Base-by-base conservation (phyloP, 1,140 invertebrate genomes). In the Tetranychus cinnabarinus region DNA sequence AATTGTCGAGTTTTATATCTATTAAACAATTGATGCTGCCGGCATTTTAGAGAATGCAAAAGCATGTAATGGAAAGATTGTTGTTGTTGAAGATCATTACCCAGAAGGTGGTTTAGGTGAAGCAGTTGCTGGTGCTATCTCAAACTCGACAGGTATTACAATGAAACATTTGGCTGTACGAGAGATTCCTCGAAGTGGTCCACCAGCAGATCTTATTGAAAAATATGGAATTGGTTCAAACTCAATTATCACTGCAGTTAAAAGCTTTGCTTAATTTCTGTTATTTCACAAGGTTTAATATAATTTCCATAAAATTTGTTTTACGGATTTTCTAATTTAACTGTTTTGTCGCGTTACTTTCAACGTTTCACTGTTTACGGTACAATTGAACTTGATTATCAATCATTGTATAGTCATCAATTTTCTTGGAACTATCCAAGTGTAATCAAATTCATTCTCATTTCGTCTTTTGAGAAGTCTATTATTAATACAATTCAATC, bases 11-110 rank as follows among this genome's bases (percentile, higher is more conserved):
- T 97, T 8, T 71, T 97, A 67, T 92, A 97, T 78, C 91, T 3
- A 78, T 99, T 58, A 97, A 98, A 74, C 95, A 0, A 75, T 99
- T 52, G 95, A 99, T 74, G 77, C 76, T 54, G 77, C 78, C 1
- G 77, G 81, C 0, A 81, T 99, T 39, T 73, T 86, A 52, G 74
- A 78, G 55, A 80, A 90, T 71, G 91, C 90, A 12, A 78, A 79
- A 56, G 80, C 83, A 56, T 82, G 79, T 62, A 84, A 83, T 45
- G 89, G 89, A 0, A 78, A 80, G 36, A 79, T 97, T 46, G 68
- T 99, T 52, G 90, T 90, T 37, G 88, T 96, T 5, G 95, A 99
- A 72, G 95, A 99, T 75, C 95, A 99, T 74, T 99, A 98, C 70
- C 78, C 82, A 54, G 83, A 89, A 75, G 90, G 95, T 69, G 95